Base-by-base conservation (phyloP, 2,113 vertebrate species). In the Malurus alboscapulatus region DNA sequence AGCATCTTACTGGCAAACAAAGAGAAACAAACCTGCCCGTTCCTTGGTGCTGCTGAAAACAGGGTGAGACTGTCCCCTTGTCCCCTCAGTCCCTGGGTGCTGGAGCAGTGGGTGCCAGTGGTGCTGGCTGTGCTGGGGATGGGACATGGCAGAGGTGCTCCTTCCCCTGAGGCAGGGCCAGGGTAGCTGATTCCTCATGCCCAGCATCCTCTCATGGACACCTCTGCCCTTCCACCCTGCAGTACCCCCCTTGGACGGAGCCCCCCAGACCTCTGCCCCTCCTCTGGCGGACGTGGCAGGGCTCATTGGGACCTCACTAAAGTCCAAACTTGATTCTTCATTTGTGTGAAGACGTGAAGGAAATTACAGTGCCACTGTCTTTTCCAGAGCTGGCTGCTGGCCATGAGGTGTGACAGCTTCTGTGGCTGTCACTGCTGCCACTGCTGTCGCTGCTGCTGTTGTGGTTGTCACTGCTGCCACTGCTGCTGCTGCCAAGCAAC, bases 191-290 rank as follows among this genome's bases (percentile, higher is more conserved):
- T 22, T 80, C 26, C 59, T 86, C 32, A 0, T 0, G 6, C 25
- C 61, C 45, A 30, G 36, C 58, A 12, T 29, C 68, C 47, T 55
- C 50, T 48, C 34, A 8, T 0, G 8, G 75, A 32, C 29, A 6
- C 18, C 11, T 54, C 61, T 40, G 66, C 18, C 34, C 24, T 0
- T 11, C 14, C 8, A 15, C 9, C 34, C 12, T 15, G 22, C 8
- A 3, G 54, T 51, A 36, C 45, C 53, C 7, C 44, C 24, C 44
- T 58, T 0, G 0, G 1, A 4, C 0, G 0, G 53, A 71, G 34
- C 48, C 38, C 36, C 30, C 38, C 14, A 6, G 4, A 26, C 13
- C 34, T 36, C 45, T 38, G 36, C 59, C 24, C 50, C n/a, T 11
- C 0, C 47, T 57, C 8, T 18, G 40, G 47, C 25, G 12, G 40